Base-by-base conservation (phyloP, 2,113 vertebrate species). In the Collichthys lucidus region DNA sequence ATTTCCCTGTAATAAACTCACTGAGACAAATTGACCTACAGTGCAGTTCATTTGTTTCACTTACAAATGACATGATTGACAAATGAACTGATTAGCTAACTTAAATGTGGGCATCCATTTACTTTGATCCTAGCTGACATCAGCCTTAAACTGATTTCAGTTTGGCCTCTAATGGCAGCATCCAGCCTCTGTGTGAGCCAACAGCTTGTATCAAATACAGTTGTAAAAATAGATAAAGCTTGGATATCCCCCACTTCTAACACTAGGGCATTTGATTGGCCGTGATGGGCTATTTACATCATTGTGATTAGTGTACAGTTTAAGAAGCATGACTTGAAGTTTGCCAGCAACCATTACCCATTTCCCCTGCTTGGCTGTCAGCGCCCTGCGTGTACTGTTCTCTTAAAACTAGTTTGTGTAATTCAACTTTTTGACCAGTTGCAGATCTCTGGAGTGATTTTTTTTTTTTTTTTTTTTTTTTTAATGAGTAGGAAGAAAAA, bases 151-250 rank as follows among this genome's bases (percentile, higher is more conserved):
- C 66, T 79, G 44, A 73, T 74, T 88, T 56, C 57, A 62, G 60
- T 69, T 78, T 83, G 65, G 69, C 53, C 53, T 79, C 47, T 74
- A 20, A 22, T 14, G 57, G 16, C 62, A 59, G 62, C 50, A 65
- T 77, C 80, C 40, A 72, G 17, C 2, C 53, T 55, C 44, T 73
- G n/a, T 80, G 31, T 67, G 69, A 82, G 63, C 62, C 74, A 86
- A 44, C 46, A 59, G 17, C 63, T 65, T 76, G 40, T 61, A 82
- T 90, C 31, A 82, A 82, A 84, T 86, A 42, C 76, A 87, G 67
- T 77, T 80, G 73, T 77, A 65, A 86, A 91, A 85, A 79, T 69
- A 85, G 46, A 69, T 75, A 59, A 74, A 67, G 17, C 19, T 46
- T 19, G 53, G 59, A 64, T 74, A 74, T 71, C 56, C 55, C 40